A percentile compares a stretch with the other conserved stretches of the same genome.
Evolutionary conservation across 2,888 invertebrate species (phyloP).

Genomic region (Eumerus sabulonum): DNA sequence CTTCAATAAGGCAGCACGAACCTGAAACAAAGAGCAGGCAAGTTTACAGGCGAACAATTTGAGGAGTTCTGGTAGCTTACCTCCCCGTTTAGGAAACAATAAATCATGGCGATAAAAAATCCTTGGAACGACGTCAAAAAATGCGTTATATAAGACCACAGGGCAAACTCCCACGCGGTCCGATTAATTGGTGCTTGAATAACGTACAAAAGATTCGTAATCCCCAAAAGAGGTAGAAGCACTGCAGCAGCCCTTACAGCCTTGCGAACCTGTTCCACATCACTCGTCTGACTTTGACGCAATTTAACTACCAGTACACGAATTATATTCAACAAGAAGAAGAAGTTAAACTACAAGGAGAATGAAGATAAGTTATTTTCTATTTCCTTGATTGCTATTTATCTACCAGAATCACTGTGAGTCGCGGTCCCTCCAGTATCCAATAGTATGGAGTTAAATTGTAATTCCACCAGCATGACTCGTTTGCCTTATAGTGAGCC

Average conservation of each 20-base stretch:
- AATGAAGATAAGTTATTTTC: conserved; percentile 7
- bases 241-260: conserved; percentile 89
- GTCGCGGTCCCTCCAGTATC: conserved; percentile 93
- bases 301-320: conserved; percentile 88
- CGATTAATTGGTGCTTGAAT: conserved; percentile 84
- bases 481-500: conserved; percentile 79
- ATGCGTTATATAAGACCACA: conserved; percentile 89
- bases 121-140: conserved; percentile 92
- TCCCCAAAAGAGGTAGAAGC: conserved; percentile 88
- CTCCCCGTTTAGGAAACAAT: conserved; percentile 92
- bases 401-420: conserved; percentile 88
- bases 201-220: conserved; percentile 88
- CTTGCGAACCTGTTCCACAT: conserved; percentile 88
- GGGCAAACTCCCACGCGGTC: conserved; percentile 85
- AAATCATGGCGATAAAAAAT: conserved; percentile 88
- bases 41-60: background rate
- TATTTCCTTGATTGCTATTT: background rate
- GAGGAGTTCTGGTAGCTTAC: conserved; percentile 79
- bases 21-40: conserved; percentile 72
- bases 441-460: conserved; percentile 90
- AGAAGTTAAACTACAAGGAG: conserved; percentile 84
- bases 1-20: conserved; percentile 79
- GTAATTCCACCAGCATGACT: conserved; percentile 89
- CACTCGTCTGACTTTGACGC: conserved; percentile 85
- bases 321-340: conserved; percentile 89